Percentiles rank a stretch among this genome's conserved stretches.
phyloP scores from a whole-genome alignment of 2,113 vertebrate genomes.

The Psittacula cyanocephala region DNA sequence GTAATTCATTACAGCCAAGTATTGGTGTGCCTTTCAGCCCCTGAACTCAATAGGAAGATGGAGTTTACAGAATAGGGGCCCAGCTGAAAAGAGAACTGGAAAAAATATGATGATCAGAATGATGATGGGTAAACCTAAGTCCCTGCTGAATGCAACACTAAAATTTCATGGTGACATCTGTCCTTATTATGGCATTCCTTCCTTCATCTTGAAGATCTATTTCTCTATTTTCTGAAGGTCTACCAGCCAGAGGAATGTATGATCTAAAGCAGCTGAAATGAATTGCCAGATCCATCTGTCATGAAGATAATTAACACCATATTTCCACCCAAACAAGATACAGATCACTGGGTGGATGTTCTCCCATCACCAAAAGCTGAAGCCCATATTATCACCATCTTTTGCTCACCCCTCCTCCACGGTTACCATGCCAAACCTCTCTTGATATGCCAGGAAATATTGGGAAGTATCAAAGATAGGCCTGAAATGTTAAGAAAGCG shows the following conservation, averaged over 20 bases:
- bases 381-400: neutral
- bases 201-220: slow-evolving; percentile 25
- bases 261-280: slow-evolving; percentile 36
- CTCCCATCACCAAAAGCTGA: slow-evolving; percentile 44
- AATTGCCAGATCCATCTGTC: slow-evolving; percentile 54
- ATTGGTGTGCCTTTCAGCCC: neutral
- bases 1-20: neutral
- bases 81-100: neutral
- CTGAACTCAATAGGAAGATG: neutral
- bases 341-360: slow-evolving; percentile 32
- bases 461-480: slow-evolving; percentile 20
- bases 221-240: slow-evolving; percentile 25
- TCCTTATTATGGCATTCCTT: slow-evolving; percentile 46
- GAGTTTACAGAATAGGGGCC: neutral
- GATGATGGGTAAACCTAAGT: neutral
- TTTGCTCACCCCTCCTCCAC: slow-evolving; percentile 11
- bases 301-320: slow-evolving; percentile 44
- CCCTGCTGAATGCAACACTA: neutral
- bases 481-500: slow-evolving; percentile 22
- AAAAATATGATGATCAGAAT: neutral
- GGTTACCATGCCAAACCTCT: slow-evolving; percentile 45
- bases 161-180: slow-evolving; percentile 1
- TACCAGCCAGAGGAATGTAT: slow-evolving; percentile 31
- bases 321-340: slow-evolving; percentile 52
- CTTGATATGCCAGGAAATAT: slow-evolving; percentile 63